Base-by-base conservation (phyloP, 2,797 vertebrate genomes). In the Cryptoprocta ferox region DNA sequence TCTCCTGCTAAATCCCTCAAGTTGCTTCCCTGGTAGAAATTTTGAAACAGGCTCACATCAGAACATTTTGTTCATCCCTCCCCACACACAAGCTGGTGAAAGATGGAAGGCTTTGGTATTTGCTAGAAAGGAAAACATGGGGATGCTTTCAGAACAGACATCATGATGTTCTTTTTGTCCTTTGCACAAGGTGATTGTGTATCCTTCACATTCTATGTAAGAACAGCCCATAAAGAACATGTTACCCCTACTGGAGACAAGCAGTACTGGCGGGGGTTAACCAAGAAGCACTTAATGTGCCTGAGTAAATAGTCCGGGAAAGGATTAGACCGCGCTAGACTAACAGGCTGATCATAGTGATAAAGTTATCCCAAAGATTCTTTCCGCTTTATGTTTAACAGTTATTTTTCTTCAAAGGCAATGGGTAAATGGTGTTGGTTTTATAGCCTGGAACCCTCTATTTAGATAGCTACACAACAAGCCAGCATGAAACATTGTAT, bases 31-130 rank as follows among this genome's bases (percentile, higher is more conserved):
- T 78, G 28, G 37, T 70, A 93, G 97, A 97, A 73, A 89, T 93
- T 96, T 94, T 96, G 91, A 97, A 95, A 93, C 70, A 59, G 84
- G 56, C 50, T 80, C 93, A 21, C 93, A 83, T 96, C 97, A 97
- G 97, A 97, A 97, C 85, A 71, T 94, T 95, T 6, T 26, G 45
- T 93, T 97, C 83, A n/a, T 96, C 78, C 88, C 90, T 98, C 97
- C 91, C 82, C 88, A 81, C 8, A 0, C 13, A 16, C 37, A 68
- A 53, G 79, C 93, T 83, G 85, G 86, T 94, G 96, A 96, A 78
- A 93, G 92, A 78, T 56, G 73, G 87, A 83, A 88, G 78, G 75
- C 35, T 56, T 63, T 84, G 75, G 83, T 76, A 76, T 96, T 86
- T 73, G 82, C 95, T 91, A 89, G 79, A 75, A 96, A 96, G 5